Conservation (phyloP, 1,140 invertebrate species). For the Drosophila nasuta region DNA sequence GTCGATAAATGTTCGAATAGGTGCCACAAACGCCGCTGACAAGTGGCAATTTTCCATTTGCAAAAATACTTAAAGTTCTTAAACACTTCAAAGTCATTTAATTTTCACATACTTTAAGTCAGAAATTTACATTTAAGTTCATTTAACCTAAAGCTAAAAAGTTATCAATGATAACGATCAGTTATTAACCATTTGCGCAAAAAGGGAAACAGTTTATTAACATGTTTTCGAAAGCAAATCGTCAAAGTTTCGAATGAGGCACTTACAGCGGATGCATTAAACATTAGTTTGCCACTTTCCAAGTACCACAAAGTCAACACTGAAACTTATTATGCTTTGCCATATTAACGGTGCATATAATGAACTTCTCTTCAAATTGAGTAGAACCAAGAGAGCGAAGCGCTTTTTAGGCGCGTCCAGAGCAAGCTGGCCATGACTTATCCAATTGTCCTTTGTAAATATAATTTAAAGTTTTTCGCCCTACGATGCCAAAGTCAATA, state of each 20-base stretch:
- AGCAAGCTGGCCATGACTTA: conserved; percentile 51
- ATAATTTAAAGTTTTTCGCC: conserved; percentile 76
- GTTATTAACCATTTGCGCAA: not conserved
- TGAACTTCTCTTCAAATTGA: conserved; percentile 28
- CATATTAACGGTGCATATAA: conserved; percentile 23
- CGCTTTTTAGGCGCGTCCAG: not conserved
- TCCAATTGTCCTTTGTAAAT: conserved; percentile 75
- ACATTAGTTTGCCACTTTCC: not conserved
- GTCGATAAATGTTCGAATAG: conserved; percentile 10
- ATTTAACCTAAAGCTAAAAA: no score
- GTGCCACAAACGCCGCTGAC: not conserved
- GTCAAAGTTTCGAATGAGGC: not conserved
- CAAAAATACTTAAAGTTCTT: conserved; percentile 27
- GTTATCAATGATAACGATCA: no score
- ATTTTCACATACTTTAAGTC: no score
- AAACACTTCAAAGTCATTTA: not conserved
- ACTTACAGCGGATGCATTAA: not conserved
- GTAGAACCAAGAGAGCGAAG: not conserved
- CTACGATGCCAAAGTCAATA: conserved; percentile 74
- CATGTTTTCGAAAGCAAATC: not conserved
- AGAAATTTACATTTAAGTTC: no score
- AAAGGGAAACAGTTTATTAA: not conserved
- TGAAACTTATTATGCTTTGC: conserved; percentile 16
- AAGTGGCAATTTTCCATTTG: conserved; percentile 54
- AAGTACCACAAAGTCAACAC: conserved; percentile 4